A percentile compares a stretch with the other conserved stretches of the same genome.
Evolutionary conservation across 2,113 vertebrate species (phyloP).

Genomic region (Dolichallabes microphthalmus): DNA sequence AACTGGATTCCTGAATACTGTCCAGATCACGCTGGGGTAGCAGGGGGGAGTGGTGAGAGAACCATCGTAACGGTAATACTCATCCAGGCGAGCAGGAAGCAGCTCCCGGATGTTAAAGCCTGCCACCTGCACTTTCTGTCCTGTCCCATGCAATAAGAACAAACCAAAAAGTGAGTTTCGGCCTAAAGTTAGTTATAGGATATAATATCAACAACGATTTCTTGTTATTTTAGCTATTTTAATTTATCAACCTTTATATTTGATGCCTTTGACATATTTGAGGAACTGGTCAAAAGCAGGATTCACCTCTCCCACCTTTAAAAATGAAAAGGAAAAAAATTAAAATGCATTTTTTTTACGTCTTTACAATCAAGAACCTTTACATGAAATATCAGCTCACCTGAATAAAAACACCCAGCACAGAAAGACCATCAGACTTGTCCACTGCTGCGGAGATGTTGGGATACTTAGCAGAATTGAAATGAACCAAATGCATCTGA

Average conservation of each 20-base stretch:
- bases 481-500: slow-evolving; percentile 92
- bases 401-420: slow-evolving; percentile 89
- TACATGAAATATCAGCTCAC: slow-evolving; percentile 66
- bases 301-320: slow-evolving; percentile 83
- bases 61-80: slow-evolving; percentile 89
- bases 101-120: slow-evolving; percentile 82
- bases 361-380: background rate
- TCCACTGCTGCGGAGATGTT: slow-evolving; percentile 77
- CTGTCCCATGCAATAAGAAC: slow-evolving; percentile 62
- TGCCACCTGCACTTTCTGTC: slow-evolving; percentile 75
- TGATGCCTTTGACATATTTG: slow-evolving; percentile 77
- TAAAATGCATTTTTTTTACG: background rate
- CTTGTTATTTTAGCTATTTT: background rate
- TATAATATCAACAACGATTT: background rate
- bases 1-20: slow-evolving; percentile 81
- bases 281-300: slow-evolving; percentile 85
- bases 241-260: slow-evolving; percentile 79
- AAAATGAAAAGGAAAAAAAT: background rate
- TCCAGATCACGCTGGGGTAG: slow-evolving; percentile 91
- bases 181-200: background rate
- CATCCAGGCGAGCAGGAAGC: slow-evolving; percentile 78
- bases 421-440: slow-evolving; percentile 85
- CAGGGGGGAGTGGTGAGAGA: slow-evolving; percentile 96
- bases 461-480: slow-evolving; percentile 88
- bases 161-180: background rate